Percentiles rank a stretch among this genome's conserved stretches.
Conservation (phyloP, 2,888 invertebrate species). For the Amiota mariae region DNA sequence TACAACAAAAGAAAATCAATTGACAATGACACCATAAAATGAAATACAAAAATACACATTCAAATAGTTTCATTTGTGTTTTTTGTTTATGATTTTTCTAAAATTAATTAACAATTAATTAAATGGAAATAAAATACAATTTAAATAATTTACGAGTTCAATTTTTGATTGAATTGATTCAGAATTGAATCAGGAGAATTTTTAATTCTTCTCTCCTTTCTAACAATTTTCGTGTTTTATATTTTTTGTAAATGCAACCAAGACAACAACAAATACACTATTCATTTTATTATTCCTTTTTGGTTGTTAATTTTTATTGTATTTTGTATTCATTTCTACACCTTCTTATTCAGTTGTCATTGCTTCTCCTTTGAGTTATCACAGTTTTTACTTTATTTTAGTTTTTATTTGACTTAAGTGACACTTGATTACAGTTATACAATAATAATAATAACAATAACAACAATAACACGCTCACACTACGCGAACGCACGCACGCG, state of each 20-base stretch:
- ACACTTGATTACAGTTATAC: slow-evolving; percentile 14
- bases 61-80: slow-evolving; percentile 9
- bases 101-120: background rate
- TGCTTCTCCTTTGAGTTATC: slow-evolving; percentile 1
- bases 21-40: slow-evolving; percentile 26
- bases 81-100: background rate
- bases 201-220: background rate
- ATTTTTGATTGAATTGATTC: too few relatives aligned
- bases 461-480: background rate
- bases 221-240: background rate
- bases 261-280: slow-evolving; percentile 8
- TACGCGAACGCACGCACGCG: slow-evolving; percentile 4
- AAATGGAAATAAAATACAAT: too few relatives aligned
- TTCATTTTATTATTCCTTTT: background rate
- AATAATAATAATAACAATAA: background rate
- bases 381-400: background rate
- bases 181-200: too few relatives aligned
- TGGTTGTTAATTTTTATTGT: background rate
- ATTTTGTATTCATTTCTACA: background rate
- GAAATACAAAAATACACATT: background rate
- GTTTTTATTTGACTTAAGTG: slow-evolving; percentile 11
- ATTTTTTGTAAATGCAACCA: slow-evolving; percentile 20
- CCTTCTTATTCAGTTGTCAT: background rate
- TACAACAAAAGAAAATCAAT: slow-evolving; percentile 17
- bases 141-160: too few relatives aligned